phyloP scores from a whole-genome alignment of 2,113 vertebrate genomes.

The Seriola dumerili region DNA sequence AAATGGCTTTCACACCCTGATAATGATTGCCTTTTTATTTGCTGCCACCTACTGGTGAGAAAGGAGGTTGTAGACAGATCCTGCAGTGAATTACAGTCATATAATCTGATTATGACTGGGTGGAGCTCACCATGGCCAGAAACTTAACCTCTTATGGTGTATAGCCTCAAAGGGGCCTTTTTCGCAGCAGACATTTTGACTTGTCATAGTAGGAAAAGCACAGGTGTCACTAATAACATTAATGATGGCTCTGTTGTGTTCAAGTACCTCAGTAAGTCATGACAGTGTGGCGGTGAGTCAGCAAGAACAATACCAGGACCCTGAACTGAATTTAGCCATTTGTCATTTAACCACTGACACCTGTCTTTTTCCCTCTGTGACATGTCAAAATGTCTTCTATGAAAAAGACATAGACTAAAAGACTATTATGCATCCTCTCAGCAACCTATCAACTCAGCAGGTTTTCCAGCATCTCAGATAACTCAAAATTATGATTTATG shows the following conservation, averaged over 20 bases:
- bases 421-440: too few species aligned
- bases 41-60: constrained; percentile 74
- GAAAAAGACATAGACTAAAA: too few species aligned
- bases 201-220: background rate
- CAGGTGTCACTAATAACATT: background rate
- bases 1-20: background rate
- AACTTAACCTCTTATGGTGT: background rate
- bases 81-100: constrained; percentile 5
- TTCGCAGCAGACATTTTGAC: background rate
- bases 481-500: too few species aligned
- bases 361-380: background rate
- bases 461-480: too few species aligned
- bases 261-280: background rate
- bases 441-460: too few species aligned
- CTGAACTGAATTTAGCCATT: background rate
- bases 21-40: constrained; percentile 42
- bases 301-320: background rate
- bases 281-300: background rate
- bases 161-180: background rate
- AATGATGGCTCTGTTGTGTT: background rate
- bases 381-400: background rate
- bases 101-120: constrained; percentile 26
- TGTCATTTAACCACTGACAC: background rate
- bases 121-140: constrained; percentile 14
- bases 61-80: background rate